A percentile compares a stretch with the other conserved stretches of the same genome.
These are phyloP conservation scores for Serinus canaria DNA, from an alignment of 2,113 vertebrate genomes.

Conservation along the genomic window DNA sequence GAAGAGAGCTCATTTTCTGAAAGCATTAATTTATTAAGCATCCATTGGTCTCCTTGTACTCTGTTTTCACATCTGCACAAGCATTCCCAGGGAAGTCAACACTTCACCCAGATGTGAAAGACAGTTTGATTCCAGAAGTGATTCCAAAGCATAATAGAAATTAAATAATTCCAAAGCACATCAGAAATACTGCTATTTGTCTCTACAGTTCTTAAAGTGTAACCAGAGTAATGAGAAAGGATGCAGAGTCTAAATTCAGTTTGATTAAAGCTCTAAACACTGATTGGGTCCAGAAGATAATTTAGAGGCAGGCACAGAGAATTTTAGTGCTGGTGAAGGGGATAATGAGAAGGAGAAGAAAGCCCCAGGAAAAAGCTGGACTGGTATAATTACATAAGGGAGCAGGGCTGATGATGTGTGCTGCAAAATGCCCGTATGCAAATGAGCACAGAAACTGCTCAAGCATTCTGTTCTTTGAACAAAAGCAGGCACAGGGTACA, in stretches of 20 bases:
- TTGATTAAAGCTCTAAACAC: slow-evolving; percentile 18
- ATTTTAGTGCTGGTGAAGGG: neutral
- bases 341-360: neutral
- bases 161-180: neutral
- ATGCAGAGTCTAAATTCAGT: neutral
- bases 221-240: neutral
- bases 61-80: neutral
- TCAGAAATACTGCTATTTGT: neutral
- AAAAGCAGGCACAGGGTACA: neutral
- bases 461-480: neutral
- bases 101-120: neutral
- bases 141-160: neutral
- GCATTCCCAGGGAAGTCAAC: neutral
- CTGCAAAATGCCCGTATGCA: neutral
- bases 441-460: neutral
- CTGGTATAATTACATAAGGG: neutral
- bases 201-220: neutral
- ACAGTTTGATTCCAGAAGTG: slow-evolving; percentile 3
- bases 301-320: neutral
- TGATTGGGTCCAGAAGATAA: neutral
- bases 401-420: neutral
- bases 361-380: neutral
- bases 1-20: neutral
- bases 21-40: neutral
- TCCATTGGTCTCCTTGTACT: neutral